Percentiles rank a stretch among this genome's conserved stretches.
Evolutionary conservation across 2,888 invertebrate genomes (phyloP).

Genomic region (Tiphia femorata): DNA sequence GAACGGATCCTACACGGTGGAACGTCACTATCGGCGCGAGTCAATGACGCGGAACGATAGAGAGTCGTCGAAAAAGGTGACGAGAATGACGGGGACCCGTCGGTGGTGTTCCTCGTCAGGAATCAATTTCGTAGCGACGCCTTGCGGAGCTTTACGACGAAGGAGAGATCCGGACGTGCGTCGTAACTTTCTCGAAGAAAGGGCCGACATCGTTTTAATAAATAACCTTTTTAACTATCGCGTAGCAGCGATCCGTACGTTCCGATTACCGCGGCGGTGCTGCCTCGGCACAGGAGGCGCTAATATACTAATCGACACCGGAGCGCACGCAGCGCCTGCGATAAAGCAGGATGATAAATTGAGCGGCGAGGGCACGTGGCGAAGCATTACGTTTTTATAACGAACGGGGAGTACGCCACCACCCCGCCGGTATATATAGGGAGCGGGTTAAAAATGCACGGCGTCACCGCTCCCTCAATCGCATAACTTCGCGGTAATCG

Average conservation of each 20-base stretch:
- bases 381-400: conserved; percentile 25
- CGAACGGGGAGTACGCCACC: neutral
- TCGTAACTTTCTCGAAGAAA: too few relatives aligned
- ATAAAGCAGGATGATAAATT: conserved; percentile 39
- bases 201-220: too few relatives aligned
- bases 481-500: conserved; percentile 44
- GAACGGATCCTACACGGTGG: neutral
- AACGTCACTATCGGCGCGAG: neutral
- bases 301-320: neutral
- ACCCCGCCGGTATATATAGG: neutral
- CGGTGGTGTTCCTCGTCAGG: too few relatives aligned
- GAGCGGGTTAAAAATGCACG: conserved; percentile 34
- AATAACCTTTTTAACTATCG: too few relatives aligned
- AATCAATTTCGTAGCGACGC: too few relatives aligned
- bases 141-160: too few relatives aligned
- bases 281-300: conserved; percentile 2
- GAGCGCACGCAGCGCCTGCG: conserved; percentile 1
- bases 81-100: neutral
- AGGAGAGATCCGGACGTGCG: too few relatives aligned
- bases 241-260: too few relatives aligned
- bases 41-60: neutral
- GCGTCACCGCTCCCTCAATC: conserved; percentile 28
- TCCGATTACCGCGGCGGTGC: too few relatives aligned
- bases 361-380: conserved; percentile 8
- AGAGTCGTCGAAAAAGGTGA: neutral